Base-by-base conservation (phyloP, 1,140 invertebrate genomes). In the Drosophila paulistorum region DNA sequence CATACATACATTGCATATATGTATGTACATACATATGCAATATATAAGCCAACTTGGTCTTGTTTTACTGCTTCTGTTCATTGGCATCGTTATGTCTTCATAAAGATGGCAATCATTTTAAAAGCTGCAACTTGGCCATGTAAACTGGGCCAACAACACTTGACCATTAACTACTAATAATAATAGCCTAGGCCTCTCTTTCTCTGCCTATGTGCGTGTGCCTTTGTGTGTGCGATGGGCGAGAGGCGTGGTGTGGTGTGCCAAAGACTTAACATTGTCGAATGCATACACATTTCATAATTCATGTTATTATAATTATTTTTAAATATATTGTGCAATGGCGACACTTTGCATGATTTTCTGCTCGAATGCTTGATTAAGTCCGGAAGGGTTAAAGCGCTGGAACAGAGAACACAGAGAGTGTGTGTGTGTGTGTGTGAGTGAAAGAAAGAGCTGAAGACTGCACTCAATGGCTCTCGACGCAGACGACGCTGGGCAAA, bases 271-370 rank as follows among this genome's bases (percentile, higher is more conserved):
- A 23, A 51, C 45, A 51, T 51, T 51, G 45, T 51, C 45, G 45
- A 51, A 51, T 51, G 45, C 33, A 45, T 55, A 37, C 48, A 65
- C 57, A 55, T 55, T 54, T 57, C 51, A 65, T 73, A 79, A 79
- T 84, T 66, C 77, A 83, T 84, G 84, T 89, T 80, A 87, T 87
- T 87, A 86, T 77, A 82, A 83, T 82, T 86, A 86, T 87, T 86
- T 79, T 83, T 89, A 89, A 87, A 87, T 82, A 82, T 77, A 77
- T 74, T 76, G 76, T 75, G 80, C 83, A 65, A 26, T 71, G 79
- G 66, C 74, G 79, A 82, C 79, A 89, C 84, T 89, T 86, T 87
- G 83, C 80, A 83, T 83, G 83, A 83, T 87, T 87, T 87, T 87
- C 79, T 71, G 63, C 84, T 73, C 77, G 72, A 89, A 72, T 82